phyloP scores from a whole-genome alignment of 2,888 invertebrate species.

The Eudemis profundana region DNA sequence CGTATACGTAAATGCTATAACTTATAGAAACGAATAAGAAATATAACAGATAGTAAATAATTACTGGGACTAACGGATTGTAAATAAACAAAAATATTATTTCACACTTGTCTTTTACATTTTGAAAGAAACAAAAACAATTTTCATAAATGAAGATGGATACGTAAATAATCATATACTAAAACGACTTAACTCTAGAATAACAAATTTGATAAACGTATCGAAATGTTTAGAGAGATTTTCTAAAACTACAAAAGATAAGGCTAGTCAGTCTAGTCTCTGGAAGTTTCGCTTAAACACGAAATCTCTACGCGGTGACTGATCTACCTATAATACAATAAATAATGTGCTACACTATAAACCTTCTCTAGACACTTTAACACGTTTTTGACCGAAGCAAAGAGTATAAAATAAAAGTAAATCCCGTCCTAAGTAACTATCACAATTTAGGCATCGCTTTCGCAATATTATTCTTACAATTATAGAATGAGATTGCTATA shows the following conservation, averaged over 20 bases:
- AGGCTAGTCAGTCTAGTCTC: constrained; percentile 41
- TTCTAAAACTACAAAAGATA: constrained; percentile 38
- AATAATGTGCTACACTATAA: constrained; percentile 25
- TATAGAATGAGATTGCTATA: constrained; percentile 42
- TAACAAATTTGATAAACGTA: constrained; percentile 22
- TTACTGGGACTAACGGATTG: constrained; percentile 11
- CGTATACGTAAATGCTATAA: constrained; percentile 32
- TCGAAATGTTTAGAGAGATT: constrained; percentile 40
- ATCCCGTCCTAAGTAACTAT: constrained; percentile 46
- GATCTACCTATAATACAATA: constrained; percentile 27
- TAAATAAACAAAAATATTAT: constrained; percentile 15
- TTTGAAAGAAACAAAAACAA: constrained; percentile 23
- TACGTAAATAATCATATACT: constrained; percentile 29
- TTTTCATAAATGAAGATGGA: background rate
- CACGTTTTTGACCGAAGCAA: constrained; percentile 13
- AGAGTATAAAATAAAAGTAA: constrained; percentile 27
- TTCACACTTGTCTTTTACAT: constrained; percentile 13
- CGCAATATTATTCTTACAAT: constrained; percentile 47
- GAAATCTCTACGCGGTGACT: constrained; percentile 30
- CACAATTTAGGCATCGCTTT: constrained; percentile 52
- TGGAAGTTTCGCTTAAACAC: constrained; percentile 38
- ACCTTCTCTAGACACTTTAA: constrained; percentile 38
- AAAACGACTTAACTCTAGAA: constrained; percentile 27
- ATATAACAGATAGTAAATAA: constrained; percentile 10
- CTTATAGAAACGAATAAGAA: constrained; percentile 21